Evolutionary conservation across 2,797 vertebrate species (phyloP), one percentile per base, ranked within the genome.

Genomic region (Poecilia velifera): DNA sequence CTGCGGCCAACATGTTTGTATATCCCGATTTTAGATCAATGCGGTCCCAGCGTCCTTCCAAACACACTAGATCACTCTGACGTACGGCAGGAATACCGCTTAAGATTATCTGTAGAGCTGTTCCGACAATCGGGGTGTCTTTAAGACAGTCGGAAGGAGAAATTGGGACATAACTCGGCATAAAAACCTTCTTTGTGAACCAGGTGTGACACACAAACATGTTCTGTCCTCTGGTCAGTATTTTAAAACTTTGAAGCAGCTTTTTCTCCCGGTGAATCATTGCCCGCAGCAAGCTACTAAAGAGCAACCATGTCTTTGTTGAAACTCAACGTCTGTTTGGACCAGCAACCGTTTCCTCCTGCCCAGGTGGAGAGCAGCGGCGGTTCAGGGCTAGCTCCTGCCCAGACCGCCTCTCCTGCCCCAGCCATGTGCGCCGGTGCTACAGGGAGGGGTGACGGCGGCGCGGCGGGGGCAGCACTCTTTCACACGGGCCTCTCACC

Each of bases 401-500:
- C 83, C 76, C 78, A 12, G 75, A 86, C 74, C 72, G 74, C n/a
- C 20, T 31, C 34, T 51, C 71, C 83, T 76, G 62, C 81, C 77
- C 77, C 51, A 5, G 73, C 57, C 4, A 39, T 46, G 14, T 66
- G 75, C 51, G 49, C 49, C 72, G 34, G 14, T 22, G 53, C 45
- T 22, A 18, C 55, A 74, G 79, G 86, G 83, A 83, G 88, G 81
- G 82, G 83, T 49, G 85, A 72, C 0, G 31, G 81, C 85, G 86
- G 89, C 83, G 86, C 88, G 87, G 79, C 18, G 81, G 88, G 92
- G 88, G 83, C 88, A 94, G 80, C 94, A 87, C 96, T 95, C 97
- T 98, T 97, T 98, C 96, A 97, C 96, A 89, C 78, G 93, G 95
- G 94, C 95, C 96, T 96, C 96, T 96, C 95, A 96, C 96, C 97